Base-by-base conservation (phyloP, 1,140 invertebrate species). In the Lasioglossum baleicum region DNA sequence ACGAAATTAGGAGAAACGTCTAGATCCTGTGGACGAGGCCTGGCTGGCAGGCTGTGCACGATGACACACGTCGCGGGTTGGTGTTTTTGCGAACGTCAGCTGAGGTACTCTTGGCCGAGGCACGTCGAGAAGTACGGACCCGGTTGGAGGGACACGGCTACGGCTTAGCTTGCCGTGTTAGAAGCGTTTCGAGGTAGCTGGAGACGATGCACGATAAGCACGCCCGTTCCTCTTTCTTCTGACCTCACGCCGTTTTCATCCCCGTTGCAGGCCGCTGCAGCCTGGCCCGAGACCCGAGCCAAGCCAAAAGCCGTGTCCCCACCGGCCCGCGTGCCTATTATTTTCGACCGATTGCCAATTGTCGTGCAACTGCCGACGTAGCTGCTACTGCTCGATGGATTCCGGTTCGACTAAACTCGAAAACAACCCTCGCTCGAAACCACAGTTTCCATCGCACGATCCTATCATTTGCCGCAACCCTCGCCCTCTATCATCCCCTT, bases 161-260 rank as follows among this genome's bases (percentile, higher is more conserved):
- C 71, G 83, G 79, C 76, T 48, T 77, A 88, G 81, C 60, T 77
- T 66, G 67, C 22, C 67, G 74, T 65, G 72, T 56, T 73, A 68
- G 61, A 79, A 63, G 66, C 15, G 68, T 63, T 67, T 82, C 83
- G 88, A 90, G 88, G 84, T 90, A 89, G 89, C 87, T 92, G 78
- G 88, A 90, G 89, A 91, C 92, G 91, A 93, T 93, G 91, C 91
- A 91, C 89, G 92, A 93, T 93, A 93, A 93, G 92, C 92, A 93
- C 92, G 91, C 89, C 91, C 88, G 86, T 86, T 85, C 88, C 86
- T 88, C 90, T 91, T 90, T 90, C 87, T 83, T 89, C 83, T 90
- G 88, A 91, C 88, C 90, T 90, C 83, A 87, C 82, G 56, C 65
- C 66, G 82, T 81, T 77, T 60, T 65, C 64, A 53, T 72, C 75